Evolutionary conservation across 2,888 invertebrate genomes (phyloP).

Genomic region (Parelbella ahira): DNA sequence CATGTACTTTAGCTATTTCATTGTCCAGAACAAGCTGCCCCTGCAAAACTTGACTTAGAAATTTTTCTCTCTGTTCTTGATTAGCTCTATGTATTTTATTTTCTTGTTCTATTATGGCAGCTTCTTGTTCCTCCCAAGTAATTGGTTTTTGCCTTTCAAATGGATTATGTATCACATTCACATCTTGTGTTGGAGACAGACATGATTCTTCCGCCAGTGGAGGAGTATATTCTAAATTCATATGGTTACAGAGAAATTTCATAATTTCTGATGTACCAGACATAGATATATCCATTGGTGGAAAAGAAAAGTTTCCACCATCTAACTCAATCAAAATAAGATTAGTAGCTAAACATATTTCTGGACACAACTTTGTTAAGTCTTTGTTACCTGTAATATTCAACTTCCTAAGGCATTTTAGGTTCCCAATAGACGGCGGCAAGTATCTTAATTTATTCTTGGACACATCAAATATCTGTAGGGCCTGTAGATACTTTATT

Average conservation of each 20-base stretch:
- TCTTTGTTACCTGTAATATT: conserved; percentile 81
- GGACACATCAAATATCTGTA: conserved; percentile 86
- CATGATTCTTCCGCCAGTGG: conserved; percentile 53
- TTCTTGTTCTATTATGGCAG: conserved; percentile 83
- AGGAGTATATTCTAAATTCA: conserved; percentile 73
- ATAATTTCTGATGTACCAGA: conserved; percentile 84
- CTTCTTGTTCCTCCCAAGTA: conserved; percentile 83
- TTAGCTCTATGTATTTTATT: conserved; percentile 82
- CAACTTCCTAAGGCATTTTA: conserved; percentile 81
- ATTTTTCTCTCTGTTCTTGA: conserved; percentile 83
- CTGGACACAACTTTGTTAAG: conserved; percentile 82
- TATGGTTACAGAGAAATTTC: conserved; percentile 78
- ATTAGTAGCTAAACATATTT: conserved; percentile 83
- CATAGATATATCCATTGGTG: conserved; percentile 80
- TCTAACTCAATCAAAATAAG: conserved; percentile 83
- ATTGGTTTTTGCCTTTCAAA: conserved; percentile 50
- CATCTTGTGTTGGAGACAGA: conserved; percentile 47
- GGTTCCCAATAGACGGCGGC: conserved; percentile 82
- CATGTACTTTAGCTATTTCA: conserved; percentile 85
- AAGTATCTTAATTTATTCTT: conserved; percentile 84
- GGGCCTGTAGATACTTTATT: conserved; percentile 82
- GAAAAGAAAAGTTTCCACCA: conserved; percentile 82
- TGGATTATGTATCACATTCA: conserved; percentile 52
- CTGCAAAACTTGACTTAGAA: conserved; percentile 71
- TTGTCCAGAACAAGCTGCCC: conserved; percentile 84